Evolutionary conservation across 2,888 invertebrate genomes (phyloP), one percentile per base, ranked within the genome.

Genomic region (Steinernema carpocapsae): DNA sequence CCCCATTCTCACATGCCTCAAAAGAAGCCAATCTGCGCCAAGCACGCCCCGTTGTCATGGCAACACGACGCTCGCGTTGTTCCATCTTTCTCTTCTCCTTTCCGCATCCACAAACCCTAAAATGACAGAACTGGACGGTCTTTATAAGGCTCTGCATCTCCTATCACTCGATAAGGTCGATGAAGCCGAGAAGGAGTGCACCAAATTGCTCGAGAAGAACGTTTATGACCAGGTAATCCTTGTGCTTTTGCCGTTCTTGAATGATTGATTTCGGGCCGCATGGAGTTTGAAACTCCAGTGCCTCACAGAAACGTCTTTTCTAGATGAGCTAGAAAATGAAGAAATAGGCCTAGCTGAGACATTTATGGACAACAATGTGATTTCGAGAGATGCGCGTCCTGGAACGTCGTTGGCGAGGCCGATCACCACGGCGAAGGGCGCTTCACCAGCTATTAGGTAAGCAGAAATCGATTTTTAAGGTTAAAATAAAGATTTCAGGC

Each of bases 211-310:
- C 76, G 92, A 92, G 85, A 92, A 92, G 83, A 93, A 92, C 88
- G 92, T 93, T 0, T 90, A 92, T 76, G 93, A 93, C 88, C 93
- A 92, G 90, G 92, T 92, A 24, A n/a, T n/a, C n/a, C n/a, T n/a
- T n/a, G n/a, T n/a, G n/a, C n/a, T n/a, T n/a, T n/a, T n/a, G n/a
- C n/a, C n/a, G n/a, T n/a, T n/a, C n/a, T n/a, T n/a, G n/a, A n/a
- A n/a, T n/a, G n/a, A n/a, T n/a, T n/a, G n/a, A n/a, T 19, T 80
- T 22, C 79, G 94, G 92, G 93, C 95, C 77, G 92, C 93, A 64
- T 95, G 97, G 95, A 92, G 93, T 82, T 91, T 99, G 86, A 95
- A 96, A 90, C 94, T 97, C 92, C 85, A 90, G 77, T 93, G 94
- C 45, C 90, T 94, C 88, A 94, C 94, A n/a, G 92, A 92, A 85